phyloP scores from a whole-genome alignment of 2,888 invertebrate species.

The Drosophila niveifrons region DNA sequence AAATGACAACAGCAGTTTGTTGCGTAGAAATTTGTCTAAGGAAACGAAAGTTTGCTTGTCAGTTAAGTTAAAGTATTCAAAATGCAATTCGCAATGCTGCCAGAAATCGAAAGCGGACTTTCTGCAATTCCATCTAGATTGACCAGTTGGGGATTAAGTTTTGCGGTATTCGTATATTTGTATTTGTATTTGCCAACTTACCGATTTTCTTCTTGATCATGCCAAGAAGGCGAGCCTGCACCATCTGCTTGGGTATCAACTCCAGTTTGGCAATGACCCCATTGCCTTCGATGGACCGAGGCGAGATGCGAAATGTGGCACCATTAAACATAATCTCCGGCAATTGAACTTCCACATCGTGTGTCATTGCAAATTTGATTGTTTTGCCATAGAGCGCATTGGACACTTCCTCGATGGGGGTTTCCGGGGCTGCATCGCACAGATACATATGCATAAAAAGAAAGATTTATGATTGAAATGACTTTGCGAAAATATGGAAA shows the following conservation, averaged over 20 bases:
- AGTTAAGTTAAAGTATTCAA: slow-evolving; percentile 12
- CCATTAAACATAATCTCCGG: slow-evolving; percentile 92
- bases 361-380: slow-evolving; percentile 91
- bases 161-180: not conserved
- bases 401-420: slow-evolving; percentile 91
- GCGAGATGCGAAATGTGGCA: slow-evolving; percentile 90
- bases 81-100: not conserved
- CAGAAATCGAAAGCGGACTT: slow-evolving; percentile 49
- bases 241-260: slow-evolving; percentile 87
- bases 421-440: slow-evolving; percentile 82
- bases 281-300: slow-evolving; percentile 89
- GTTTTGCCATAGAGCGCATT: slow-evolving; percentile 90
- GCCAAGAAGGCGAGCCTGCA: slow-evolving; percentile 86
- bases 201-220: slow-evolving; percentile 86
- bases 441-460: not conserved
- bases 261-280: slow-evolving; percentile 92
- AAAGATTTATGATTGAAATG: slow-evolving; percentile 29
- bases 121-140: slow-evolving; percentile 21
- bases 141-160: not conserved
- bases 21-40: slow-evolving; percentile 91
- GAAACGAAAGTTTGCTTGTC: slow-evolving; percentile 79
- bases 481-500: not conserved
- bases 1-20: slow-evolving; percentile 90
- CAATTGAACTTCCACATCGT: slow-evolving; percentile 90
- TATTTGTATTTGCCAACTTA: slow-evolving; percentile 65